Conservation (phyloP, 2,113 vertebrate species). For the Lagenorhynchus albirostris region DNA sequence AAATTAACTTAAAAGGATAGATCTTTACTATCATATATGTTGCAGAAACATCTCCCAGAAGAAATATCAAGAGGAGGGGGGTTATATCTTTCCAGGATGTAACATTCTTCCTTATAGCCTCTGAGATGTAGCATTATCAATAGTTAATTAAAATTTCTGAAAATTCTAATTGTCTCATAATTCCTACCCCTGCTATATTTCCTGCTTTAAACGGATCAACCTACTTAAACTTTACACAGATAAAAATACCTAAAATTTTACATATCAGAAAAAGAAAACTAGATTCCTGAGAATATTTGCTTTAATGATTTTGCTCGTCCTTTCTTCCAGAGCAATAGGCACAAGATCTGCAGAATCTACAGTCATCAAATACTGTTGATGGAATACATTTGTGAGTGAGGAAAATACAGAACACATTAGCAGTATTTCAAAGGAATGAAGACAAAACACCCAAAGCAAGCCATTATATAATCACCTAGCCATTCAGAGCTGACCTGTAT, state of each 20-base stretch:
- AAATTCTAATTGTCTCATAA: neutral
- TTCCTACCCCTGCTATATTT: neutral
- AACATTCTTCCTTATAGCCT: neutral
- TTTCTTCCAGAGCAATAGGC: neutral
- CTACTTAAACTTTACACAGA: neutral
- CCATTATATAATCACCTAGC: conserved; percentile 15
- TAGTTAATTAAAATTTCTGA: neutral
- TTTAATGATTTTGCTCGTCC: neutral
- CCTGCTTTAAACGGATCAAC: neutral
- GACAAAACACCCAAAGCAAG: conserved; percentile 24
- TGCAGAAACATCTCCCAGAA: neutral
- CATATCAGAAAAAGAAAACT: neutral
- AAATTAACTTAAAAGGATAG: neutral
- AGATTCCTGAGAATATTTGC: neutral
- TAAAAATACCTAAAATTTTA: neutral
- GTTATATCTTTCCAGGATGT: neutral
- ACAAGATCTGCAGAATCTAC: neutral
- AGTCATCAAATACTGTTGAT: neutral
- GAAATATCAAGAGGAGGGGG: neutral
- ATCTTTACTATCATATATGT: neutral
- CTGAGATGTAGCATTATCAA: neutral
- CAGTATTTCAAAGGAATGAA: conserved; percentile 41
- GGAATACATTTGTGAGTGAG: conserved; percentile 18
- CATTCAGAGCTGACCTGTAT: conserved; percentile 50
- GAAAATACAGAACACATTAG: conserved; percentile 42